Evolutionary conservation across 2,888 invertebrate species (phyloP), one percentile per base, ranked within the genome.

Genomic region (Platycheirus rosarum): DNA sequence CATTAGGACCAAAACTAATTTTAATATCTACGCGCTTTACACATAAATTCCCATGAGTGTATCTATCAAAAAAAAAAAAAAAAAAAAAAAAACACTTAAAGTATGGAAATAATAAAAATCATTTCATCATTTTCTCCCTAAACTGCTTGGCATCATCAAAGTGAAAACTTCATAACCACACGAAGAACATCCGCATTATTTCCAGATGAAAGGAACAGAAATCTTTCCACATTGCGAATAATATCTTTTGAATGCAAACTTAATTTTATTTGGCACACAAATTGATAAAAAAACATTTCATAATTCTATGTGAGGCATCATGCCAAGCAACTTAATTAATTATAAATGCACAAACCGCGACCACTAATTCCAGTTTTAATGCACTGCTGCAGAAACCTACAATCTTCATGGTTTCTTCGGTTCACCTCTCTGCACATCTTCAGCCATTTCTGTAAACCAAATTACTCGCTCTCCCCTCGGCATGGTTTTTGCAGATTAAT

Each of bases 321-420:
- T 29, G 62, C 48, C 62, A 62, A 48, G 26, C 62, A 76, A 29
- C 69, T 76, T 37, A 42, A 42, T 42, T 42, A 42, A 42, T 42
- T 8, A 68, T 60, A 57, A 51, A 74, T 48, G 42, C 37, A 16
- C 49, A 68, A 51, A 44, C 44, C 20, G 23, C 26, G 20, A 48
- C 55, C 42, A 48, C 76, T 69, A 73, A 78, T 78, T 78, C 53
- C 48, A 29, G 35, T 49, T 65, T 48, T 14, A 37, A 37, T 37
- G n/a, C 16, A 16, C 11, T 8, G 46, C 32, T 7, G 11, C 32
- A 9, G 51, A 53, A 20, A 23, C 23, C 55, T 32, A 46, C 60
- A 44, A 51, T 11, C 23, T 4, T 29, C 2, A 23, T 16, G 9
- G 8, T 16, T 11, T 18, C 46, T n/a, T 35, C 46, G n/a, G n/a